Evolutionary conservation across 35 echinoderm and acorn worm species (phyloP).

Genomic region (Apostichopus japonicus): DNA sequence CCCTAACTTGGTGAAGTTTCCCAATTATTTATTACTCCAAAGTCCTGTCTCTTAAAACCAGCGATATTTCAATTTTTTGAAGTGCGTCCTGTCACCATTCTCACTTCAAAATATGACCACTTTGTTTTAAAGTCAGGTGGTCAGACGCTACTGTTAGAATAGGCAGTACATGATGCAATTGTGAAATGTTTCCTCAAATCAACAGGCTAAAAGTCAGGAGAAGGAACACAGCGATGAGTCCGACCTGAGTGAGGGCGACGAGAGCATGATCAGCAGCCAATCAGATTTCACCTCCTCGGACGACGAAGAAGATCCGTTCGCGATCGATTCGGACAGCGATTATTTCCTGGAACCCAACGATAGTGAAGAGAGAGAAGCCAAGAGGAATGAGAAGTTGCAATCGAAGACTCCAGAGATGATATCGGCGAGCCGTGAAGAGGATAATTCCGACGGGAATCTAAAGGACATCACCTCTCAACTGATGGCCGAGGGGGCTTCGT

Average conservation of each 20-base stretch:
- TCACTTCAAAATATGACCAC: too few species aligned
- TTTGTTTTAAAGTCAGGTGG: too few species aligned
- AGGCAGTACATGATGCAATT: too few species aligned
- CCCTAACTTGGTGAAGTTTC: too few species aligned
- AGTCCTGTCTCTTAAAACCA: too few species aligned
- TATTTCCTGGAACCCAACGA: conserved; percentile 41
- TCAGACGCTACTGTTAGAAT: too few species aligned
- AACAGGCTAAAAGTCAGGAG: conserved; percentile 34
- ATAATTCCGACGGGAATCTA: conserved; percentile 1
- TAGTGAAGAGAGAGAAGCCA: not conserved
- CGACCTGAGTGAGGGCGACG: conserved; percentile 52
- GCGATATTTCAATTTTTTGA: too few species aligned
- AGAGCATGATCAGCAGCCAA: conserved; percentile 49
- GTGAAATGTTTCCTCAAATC: too few species aligned
- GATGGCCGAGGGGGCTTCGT: conserved; percentile 27
- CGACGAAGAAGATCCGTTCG: conserved; percentile 38
- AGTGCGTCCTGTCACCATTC: too few species aligned
- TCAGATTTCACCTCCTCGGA: conserved; percentile 62
- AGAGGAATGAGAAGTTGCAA: not conserved
- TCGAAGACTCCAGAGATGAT: conserved; percentile 17
- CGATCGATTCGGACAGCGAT: conserved; percentile 54
- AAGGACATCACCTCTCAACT: conserved; percentile 44
- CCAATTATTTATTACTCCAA: too few species aligned
- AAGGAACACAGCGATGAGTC: conserved; percentile 55
- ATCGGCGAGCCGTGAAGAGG: not conserved